A percentile compares a stretch with the other conserved stretches of the same genome.
Conservation (phyloP, 2,797 vertebrate genomes). For the Muraenolepis orangiensis region DNA sequence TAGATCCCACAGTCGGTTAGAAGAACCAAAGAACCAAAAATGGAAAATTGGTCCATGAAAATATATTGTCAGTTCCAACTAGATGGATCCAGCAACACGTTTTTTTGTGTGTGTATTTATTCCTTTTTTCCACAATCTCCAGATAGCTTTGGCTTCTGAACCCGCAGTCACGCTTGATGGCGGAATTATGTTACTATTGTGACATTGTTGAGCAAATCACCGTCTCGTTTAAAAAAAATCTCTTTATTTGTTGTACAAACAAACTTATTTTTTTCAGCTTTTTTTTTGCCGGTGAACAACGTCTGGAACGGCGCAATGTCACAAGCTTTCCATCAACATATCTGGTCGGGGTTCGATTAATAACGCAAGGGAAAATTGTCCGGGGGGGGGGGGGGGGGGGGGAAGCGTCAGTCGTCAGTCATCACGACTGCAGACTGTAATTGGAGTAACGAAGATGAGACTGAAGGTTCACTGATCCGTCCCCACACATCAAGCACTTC, state of each 20-base stretch:
- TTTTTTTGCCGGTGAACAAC: no score
- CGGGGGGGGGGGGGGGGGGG: conserved; percentile 21
- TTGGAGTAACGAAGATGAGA: conserved; percentile 64
- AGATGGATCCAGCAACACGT: no score
- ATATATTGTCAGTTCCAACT: no score
- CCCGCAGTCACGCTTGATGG: no score
- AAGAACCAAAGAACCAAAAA: neutral
- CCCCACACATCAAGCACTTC: conserved; percentile 48
- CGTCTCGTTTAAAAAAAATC: neutral
- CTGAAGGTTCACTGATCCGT: conserved; percentile 65
- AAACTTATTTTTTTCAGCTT: neutral
- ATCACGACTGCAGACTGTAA: conserved; percentile 37
- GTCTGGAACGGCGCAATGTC: no score
- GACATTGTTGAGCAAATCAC: neutral
- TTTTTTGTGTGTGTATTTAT: no score
- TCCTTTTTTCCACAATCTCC: neutral
- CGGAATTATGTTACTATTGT: no score
- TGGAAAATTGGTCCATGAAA: neutral
- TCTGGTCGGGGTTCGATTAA: neutral
- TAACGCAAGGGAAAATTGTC: conserved; percentile 14
- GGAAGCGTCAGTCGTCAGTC: conserved; percentile 25
- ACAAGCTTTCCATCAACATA: neutral
- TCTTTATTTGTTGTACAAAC: neutral
- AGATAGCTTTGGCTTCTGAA: neutral
- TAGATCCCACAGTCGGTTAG: neutral